phyloP scores from a whole-genome alignment of 1,140 invertebrate species.

The Dermatophagoides farinae region DNA sequence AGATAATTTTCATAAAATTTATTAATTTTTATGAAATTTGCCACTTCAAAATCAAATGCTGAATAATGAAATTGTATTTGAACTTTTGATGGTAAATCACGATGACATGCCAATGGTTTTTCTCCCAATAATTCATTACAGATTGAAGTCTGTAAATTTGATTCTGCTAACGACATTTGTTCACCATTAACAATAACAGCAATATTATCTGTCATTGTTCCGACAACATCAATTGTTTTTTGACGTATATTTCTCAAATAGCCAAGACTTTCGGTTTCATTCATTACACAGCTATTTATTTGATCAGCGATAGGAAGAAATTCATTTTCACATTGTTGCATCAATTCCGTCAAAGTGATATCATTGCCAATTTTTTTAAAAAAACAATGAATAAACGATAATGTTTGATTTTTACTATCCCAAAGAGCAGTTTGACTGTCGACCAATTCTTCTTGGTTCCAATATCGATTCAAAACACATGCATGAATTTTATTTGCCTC shows the following conservation, averaged over 20 bases:
- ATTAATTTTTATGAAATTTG: slow-evolving; percentile 10
- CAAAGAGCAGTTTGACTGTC: neutral
- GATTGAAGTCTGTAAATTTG: slow-evolving; percentile 1
- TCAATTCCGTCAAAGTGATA: neutral
- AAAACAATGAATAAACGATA: slow-evolving; percentile 10
- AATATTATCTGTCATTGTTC: slow-evolving; percentile 8
- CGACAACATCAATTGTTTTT: neutral
- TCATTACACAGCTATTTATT: slow-evolving; percentile 2
- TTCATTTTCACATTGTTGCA: slow-evolving; percentile 10
- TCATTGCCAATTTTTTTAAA: slow-evolving; percentile 9
- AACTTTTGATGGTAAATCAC: neutral
- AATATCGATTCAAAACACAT: slow-evolving; percentile 6
- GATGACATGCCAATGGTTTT: neutral
- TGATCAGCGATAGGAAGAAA: neutral
- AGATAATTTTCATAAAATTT: slow-evolving; percentile 14
- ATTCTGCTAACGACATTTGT: neutral
- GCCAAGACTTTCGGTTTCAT: neutral
- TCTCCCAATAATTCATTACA: slow-evolving; percentile 10
- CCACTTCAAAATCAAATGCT: neutral
- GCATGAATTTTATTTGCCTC: slow-evolving; percentile 10
- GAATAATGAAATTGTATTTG: slow-evolving; percentile 11
- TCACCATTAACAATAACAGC: slow-evolving; percentile 13
- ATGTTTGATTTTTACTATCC: slow-evolving; percentile 15
- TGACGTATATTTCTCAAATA: slow-evolving; percentile 2
- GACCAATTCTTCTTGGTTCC: neutral